Evolutionary conservation across 2,888 invertebrate genomes (phyloP), one percentile per base, ranked within the genome.

Genomic region (Leuctra nigra): DNA sequence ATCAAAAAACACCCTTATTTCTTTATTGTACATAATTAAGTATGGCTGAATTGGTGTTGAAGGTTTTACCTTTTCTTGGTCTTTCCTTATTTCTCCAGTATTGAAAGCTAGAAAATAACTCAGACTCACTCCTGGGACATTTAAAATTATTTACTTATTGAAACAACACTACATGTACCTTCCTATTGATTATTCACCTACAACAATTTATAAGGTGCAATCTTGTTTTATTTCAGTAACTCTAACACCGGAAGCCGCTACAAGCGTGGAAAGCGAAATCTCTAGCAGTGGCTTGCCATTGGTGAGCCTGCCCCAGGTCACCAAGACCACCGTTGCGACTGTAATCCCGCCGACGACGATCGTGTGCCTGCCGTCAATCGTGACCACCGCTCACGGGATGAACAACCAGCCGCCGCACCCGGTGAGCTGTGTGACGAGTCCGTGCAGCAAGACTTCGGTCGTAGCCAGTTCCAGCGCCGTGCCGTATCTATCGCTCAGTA

Each of bases 231-330:
- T 62, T 61, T 18, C 61, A 68, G 79, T 81, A 23, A 81, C 81
- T 1, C 69, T 82, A 64, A 81, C 81, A 1, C 80, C 81, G 4
- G 82, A 82, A 70, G 80, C 81, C 65, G 77, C 78, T 60, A 72
- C 69, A 61, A 67, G 71, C 3, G 59, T 59, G 22, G 74, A 74
- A 58, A 71, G 72, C 61, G 64, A 72, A 58, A 78, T 80, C 1
- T 76, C 79, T 7, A 80, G 79, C 36, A 66, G 68, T 56, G 66
- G 69, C 2, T 66, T 65, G 48, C 65, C 62, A 46, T 63, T 61
- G 4, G 61, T 64, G 67, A 9, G 67, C 11, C 67, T 70, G 13
- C 67, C 69, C 3, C 62, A 68, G 16, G 65, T 69, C 29, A 68
- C 67, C 50, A 71, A 71, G 63, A 69, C 70, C 1, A 67, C 69